These are phyloP conservation scores for Hartigia nigra DNA, from an alignment of 2,888 invertebrate species.

Conservation along the genomic window DNA sequence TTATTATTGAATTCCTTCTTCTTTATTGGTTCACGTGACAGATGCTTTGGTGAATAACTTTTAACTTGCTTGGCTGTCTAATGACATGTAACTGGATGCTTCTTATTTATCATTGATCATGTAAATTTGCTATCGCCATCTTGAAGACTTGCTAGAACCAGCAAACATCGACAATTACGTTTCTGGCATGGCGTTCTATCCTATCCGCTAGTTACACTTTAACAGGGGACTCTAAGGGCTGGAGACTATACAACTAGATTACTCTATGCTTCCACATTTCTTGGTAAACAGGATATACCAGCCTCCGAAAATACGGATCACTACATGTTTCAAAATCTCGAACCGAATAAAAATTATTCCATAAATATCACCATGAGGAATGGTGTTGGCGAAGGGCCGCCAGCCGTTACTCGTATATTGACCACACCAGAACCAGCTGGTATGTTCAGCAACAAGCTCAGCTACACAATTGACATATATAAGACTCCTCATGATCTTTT, in stretches of 20 bases:
- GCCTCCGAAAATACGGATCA: slow-evolving; percentile 74
- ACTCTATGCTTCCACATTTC: slow-evolving; percentile 10
- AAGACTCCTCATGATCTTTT: background rate
- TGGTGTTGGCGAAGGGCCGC: slow-evolving; percentile 82
- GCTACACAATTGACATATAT: background rate
- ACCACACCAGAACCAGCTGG: slow-evolving; percentile 77
- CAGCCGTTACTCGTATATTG: slow-evolving; percentile 72
- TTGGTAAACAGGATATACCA: slow-evolving; percentile 77
- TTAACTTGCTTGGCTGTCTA: too few relatives aligned
- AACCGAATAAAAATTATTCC: slow-evolving; percentile 78
- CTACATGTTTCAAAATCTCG: slow-evolving; percentile 82
- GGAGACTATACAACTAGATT: slow-evolving; percentile 14
- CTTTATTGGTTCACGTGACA: too few relatives aligned
- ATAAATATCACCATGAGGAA: slow-evolving; percentile 86
- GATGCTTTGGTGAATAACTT: too few relatives aligned
- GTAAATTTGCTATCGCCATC: slow-evolving; percentile 3
- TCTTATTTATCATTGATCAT: background rate
- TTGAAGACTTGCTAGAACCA: slow-evolving; percentile 51
- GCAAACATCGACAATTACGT: slow-evolving; percentile 37
- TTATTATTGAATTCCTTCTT: too few relatives aligned
- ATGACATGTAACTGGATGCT: too few relatives aligned
- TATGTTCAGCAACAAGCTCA: slow-evolving; percentile 56
- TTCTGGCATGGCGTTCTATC: slow-evolving; percentile 62
- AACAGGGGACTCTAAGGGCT: slow-evolving; percentile 28
- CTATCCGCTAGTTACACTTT: slow-evolving; percentile 29